Conservation (phyloP, 2,888 invertebrate genomes). For the Ypsolopha sequella region DNA sequence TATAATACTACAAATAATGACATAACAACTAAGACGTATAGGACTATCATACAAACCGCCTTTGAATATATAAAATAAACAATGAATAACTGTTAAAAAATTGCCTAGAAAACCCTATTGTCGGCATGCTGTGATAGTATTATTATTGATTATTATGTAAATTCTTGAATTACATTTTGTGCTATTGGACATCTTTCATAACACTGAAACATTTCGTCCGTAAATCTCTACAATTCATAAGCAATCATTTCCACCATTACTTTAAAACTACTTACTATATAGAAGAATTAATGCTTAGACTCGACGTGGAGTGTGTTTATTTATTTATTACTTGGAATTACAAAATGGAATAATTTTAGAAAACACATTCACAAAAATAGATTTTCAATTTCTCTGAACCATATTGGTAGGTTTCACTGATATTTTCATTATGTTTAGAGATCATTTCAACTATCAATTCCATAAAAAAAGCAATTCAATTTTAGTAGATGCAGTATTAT, state of each 20-base stretch:
- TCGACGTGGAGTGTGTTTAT: constrained; percentile 29
- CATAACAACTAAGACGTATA: constrained; percentile 39
- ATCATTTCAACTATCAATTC: constrained; percentile 35
- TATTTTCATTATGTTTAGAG: constrained; percentile 11
- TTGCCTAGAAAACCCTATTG: background rate
- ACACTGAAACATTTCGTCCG: background rate
- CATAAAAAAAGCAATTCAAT: constrained; percentile 10
- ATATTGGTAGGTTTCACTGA: constrained; percentile 25
- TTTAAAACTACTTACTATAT: constrained; percentile 18
- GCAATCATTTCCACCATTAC: constrained; percentile 11
- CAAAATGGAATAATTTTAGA: constrained; percentile 25
- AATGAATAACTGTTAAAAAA: constrained; percentile 17
- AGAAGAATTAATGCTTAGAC: constrained; percentile 25
- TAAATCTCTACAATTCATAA: background rate
- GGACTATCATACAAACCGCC: constrained; percentile 44
- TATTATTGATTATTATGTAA: background rate
- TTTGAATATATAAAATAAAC: constrained; percentile 30
- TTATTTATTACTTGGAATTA: constrained; percentile 23
- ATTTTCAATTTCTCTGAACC: constrained; percentile 34
- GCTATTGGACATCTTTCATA: background rate
- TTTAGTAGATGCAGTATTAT: background rate
- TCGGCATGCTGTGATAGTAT: background rate
- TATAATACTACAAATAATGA: constrained; percentile 65
- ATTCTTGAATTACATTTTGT: background rate
- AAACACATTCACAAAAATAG: constrained; percentile 34